A percentile compares a stretch with the other conserved stretches of the same genome.
phyloP scores from a whole-genome alignment of 2,797 vertebrate genomes.

The Hybognathus amarus region DNA sequence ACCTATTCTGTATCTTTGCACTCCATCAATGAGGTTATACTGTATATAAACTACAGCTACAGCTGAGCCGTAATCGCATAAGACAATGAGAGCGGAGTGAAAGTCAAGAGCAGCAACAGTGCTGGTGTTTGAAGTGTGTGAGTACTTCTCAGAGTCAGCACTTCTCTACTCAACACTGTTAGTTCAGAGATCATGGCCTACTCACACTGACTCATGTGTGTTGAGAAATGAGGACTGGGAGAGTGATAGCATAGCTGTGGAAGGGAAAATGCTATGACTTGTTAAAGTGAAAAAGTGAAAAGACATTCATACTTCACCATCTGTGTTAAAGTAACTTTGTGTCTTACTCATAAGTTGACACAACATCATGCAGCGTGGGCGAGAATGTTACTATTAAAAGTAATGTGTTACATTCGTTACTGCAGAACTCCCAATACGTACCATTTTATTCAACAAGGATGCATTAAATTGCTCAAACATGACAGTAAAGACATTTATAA shows the following conservation, averaged over 20 bases:
- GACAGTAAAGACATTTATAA: too few species aligned
- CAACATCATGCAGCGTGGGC: not conserved
- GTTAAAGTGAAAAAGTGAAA: not conserved
- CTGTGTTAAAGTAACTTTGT: not conserved
- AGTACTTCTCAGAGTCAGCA: slow-evolving; percentile 45
- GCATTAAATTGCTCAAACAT: not conserved
- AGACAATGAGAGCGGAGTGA: not conserved
- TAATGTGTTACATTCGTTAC: not conserved
- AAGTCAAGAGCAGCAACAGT: slow-evolving; percentile 30
- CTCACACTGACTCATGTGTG: slow-evolving; percentile 27
- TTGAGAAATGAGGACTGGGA: not conserved
- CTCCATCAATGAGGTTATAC: not conserved
- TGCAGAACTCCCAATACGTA: not conserved
- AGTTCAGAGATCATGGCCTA: slow-evolving; percentile 22
- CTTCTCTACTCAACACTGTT: slow-evolving; percentile 10
- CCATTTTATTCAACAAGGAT: not conserved
- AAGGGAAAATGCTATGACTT: not conserved
- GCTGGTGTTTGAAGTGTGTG: slow-evolving; percentile 47
- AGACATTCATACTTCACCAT: not conserved
- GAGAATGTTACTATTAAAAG: not conserved
- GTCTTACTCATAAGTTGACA: not conserved
- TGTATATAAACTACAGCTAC: not conserved
- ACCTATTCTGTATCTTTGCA: too few species aligned
- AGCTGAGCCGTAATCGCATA: slow-evolving; percentile 23
- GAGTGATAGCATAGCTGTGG: slow-evolving; percentile 14